A percentile compares a stretch with the other conserved stretches of the same genome.
Conservation (phyloP, 1,140 invertebrate species). For the Papilio polyxenes region DNA sequence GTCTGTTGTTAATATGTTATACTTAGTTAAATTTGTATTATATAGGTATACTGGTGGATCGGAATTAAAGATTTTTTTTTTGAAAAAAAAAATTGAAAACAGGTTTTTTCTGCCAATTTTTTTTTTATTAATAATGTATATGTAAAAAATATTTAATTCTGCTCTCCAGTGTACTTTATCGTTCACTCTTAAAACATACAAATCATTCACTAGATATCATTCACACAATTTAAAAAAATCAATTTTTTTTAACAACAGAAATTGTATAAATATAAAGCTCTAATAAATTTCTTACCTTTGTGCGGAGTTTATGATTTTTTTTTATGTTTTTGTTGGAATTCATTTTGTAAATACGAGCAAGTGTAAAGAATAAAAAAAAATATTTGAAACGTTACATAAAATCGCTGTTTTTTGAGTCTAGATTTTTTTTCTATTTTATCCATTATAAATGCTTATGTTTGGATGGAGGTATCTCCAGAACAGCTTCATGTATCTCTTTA, state of each 20-base stretch:
- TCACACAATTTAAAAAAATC: neutral
- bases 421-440: neutral
- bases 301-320: slow-evolving; percentile 64
- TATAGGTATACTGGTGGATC: neutral
- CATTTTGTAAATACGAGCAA: slow-evolving; percentile 77
- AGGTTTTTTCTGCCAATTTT: slow-evolving; percentile 13
- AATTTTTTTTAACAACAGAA: slow-evolving; percentile 51
- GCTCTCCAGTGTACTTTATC: neutral
- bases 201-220: neutral
- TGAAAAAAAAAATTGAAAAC: neutral
- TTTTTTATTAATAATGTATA: neutral
- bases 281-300: slow-evolving; percentile 63
- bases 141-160: neutral
- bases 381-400: slow-evolving; percentile 37
- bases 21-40: slow-evolving; percentile 23
- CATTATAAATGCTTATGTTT: too few relatives aligned
- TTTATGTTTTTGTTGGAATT: slow-evolving; percentile 52
- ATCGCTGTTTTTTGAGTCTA: slow-evolving; percentile 68
- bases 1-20: slow-evolving; percentile 56
- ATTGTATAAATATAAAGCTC: slow-evolving; percentile 63
- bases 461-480: too few relatives aligned
- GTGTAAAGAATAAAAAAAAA: slow-evolving; percentile 67
- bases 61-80: neutral
- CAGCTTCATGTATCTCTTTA: too few relatives aligned
- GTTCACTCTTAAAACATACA: neutral